Conservation (phyloP, 2,113 vertebrate genomes). For the Erythrocercus mccallii region DNA sequence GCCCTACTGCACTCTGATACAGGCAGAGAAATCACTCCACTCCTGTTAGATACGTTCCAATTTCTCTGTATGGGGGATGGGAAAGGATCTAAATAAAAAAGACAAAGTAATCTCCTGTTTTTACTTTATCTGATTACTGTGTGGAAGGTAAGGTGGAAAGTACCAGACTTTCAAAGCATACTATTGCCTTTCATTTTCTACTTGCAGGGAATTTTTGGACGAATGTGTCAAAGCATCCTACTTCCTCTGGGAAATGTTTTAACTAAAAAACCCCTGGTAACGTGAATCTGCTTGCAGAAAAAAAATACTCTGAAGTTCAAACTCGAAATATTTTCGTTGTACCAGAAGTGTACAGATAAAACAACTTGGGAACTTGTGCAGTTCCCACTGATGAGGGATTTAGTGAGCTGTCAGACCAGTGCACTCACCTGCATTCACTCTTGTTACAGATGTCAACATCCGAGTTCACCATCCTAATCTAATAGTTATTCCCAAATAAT, state of each 20-base stretch:
- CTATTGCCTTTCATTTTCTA: neutral
- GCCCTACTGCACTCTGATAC: rapidly evolving
- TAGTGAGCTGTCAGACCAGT: neutral
- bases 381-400: neutral
- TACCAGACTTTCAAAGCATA: neutral
- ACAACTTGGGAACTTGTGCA: neutral
- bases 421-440: neutral
- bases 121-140: neutral
- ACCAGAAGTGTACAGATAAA: neutral
- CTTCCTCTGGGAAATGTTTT: neutral
- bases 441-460: neutral
- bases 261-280: neutral
- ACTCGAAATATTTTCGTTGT: neutral
- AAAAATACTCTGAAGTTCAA: neutral
- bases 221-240: neutral
- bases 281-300: neutral
- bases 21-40: neutral
- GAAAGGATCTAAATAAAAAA: neutral
- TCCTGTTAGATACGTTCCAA: rapidly evolving
- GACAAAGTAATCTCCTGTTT: neutral
- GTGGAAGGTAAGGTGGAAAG: neutral
- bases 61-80: neutral
- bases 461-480: neutral
- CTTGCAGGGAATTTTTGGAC: neutral
- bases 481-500: neutral